Evolutionary conservation across 2,797 vertebrate genomes (phyloP), one percentile per base, ranked within the genome.

Genomic region (Geotrypetes seraphini): DNA sequence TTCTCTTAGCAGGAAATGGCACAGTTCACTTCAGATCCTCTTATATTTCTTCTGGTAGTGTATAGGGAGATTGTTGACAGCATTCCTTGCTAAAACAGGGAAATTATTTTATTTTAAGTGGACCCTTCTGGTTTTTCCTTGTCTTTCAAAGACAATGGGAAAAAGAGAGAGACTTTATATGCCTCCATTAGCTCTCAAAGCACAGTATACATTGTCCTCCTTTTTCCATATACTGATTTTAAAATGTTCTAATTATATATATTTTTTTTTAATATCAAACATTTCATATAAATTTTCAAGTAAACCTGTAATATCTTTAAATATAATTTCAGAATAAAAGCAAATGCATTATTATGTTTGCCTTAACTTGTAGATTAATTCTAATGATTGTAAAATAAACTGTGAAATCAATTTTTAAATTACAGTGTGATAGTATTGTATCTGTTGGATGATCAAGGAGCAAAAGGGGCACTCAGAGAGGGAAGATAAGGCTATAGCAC

Each of bases 341-440:
- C 73, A 80, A 77, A 79, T 77, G 75, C 81, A 73, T 87, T 75
- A 72, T 73, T 89, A 84, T 88, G 83, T 91, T 87, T 90, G 90
- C 92, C 90, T 95, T 95, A 94, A 87, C 79, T 84, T 76, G 79
- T 86, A 85, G 79, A 86, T 79, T 85, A 85, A 85, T 81, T 62
- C 44, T 53, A 73, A 76, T 71, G 84, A 70, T 75, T 91, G 83
- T 88, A 77, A 78, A 79, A 74, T 76, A 81, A 85, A 81, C 59
- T 59, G 75, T 62, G 69, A 69, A 75, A 67, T 67, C 40, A 19
- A 55, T 63, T 77, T 75, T 69, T 53, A 70, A 73, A 71, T 58
- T 43, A 66, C 42, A 31, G 49, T 62, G 54, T 66, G 48, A 60
- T 39, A 56, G 56, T 66, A 61, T 71, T 63, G 66, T n/a, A n/a